Percentiles rank a stretch among this genome's conserved stretches.
Evolutionary conservation across 2,888 invertebrate species (phyloP).

Genomic region (Agrilus mali): DNA sequence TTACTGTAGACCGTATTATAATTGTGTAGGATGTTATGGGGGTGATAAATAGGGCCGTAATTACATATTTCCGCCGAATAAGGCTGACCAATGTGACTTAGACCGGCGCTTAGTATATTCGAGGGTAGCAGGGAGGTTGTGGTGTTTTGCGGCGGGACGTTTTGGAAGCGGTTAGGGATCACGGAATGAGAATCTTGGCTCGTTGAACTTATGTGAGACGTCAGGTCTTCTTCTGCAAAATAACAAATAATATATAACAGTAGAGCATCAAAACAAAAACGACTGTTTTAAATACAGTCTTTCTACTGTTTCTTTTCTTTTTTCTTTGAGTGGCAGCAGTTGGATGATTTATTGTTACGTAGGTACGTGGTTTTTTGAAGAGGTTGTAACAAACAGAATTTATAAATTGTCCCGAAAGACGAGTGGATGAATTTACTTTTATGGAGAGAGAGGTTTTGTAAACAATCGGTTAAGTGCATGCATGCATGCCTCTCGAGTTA

Average conservation of each 20-base stretch:
- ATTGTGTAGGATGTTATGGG: slow-evolving; percentile 35
- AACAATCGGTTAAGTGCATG: slow-evolving; percentile 10
- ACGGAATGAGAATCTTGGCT: slow-evolving; percentile 13
- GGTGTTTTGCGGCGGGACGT: slow-evolving; percentile 19
- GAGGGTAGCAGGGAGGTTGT: slow-evolving; percentile 22
- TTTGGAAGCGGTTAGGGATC: slow-evolving; percentile 21
- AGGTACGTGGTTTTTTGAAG: too few relatives aligned
- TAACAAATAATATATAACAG: slow-evolving; percentile 14
- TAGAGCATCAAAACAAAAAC: not conserved
- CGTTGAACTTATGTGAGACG: slow-evolving; percentile 10
- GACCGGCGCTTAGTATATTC: slow-evolving; percentile 18
- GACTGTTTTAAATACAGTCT: too few relatives aligned
- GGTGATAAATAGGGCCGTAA: slow-evolving; percentile 54
- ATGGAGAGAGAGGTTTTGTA: slow-evolving; percentile 8
- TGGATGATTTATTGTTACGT: too few relatives aligned
- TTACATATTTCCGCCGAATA: slow-evolving; percentile 53
- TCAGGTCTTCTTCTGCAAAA: slow-evolving; percentile 27
- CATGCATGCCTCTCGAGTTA: too few relatives aligned
- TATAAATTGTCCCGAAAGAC: too few relatives aligned
- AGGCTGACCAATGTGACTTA: slow-evolving; percentile 43
- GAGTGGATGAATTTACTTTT: too few relatives aligned
- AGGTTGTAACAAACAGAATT: too few relatives aligned
- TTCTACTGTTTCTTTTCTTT: too few relatives aligned
- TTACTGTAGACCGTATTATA: slow-evolving; percentile 30
- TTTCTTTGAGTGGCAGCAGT: too few relatives aligned